Conservation (phyloP, 2,888 invertebrate genomes). For the Ichneumoninae sp. region DNA sequence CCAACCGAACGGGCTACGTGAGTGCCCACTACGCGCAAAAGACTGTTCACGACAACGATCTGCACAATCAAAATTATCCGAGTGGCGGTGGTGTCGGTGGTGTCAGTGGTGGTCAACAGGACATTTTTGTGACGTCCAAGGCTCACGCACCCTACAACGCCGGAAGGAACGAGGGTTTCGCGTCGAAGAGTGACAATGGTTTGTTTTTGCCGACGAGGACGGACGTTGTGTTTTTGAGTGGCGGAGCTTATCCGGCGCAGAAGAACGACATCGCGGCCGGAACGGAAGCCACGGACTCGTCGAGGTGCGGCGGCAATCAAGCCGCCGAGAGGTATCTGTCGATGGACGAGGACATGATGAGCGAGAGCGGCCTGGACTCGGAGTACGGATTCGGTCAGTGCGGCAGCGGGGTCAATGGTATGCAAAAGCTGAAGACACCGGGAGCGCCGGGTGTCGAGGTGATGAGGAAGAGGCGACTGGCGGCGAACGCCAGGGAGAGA, state of each 20-base stretch:
- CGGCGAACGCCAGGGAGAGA: conserved; percentile 91
- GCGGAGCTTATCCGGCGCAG: conserved; percentile 66
- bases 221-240: conserved; percentile 71
- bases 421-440: conserved; percentile 76
- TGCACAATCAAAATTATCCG: conserved; percentile 23
- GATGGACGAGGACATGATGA: conserved; percentile 59
- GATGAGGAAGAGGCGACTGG: conserved; percentile 88
- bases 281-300: conserved; percentile 62
- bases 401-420: neutral
- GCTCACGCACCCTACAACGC: conserved; percentile 63
- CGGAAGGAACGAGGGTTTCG: conserved; percentile 67
- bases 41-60: conserved; percentile 14
- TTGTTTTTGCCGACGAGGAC: conserved; percentile 67
- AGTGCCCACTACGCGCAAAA: conserved; percentile 66
- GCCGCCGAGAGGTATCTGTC: conserved; percentile 46
- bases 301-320: conserved; percentile 57
- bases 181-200: conserved; percentile 61
- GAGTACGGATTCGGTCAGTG: conserved; percentile 46
- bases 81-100: neutral
- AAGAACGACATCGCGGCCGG: conserved; percentile 64
- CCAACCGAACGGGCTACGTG: conserved; percentile 55
- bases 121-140: conserved; percentile 66
- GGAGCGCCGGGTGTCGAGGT: conserved; percentile 83
- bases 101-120: conserved; percentile 53
- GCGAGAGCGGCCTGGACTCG: conserved; percentile 59